phyloP scores from a whole-genome alignment of 37 sponge, comb jelly and placozoan species.

The Mnemiopsis leidyi region DNA sequence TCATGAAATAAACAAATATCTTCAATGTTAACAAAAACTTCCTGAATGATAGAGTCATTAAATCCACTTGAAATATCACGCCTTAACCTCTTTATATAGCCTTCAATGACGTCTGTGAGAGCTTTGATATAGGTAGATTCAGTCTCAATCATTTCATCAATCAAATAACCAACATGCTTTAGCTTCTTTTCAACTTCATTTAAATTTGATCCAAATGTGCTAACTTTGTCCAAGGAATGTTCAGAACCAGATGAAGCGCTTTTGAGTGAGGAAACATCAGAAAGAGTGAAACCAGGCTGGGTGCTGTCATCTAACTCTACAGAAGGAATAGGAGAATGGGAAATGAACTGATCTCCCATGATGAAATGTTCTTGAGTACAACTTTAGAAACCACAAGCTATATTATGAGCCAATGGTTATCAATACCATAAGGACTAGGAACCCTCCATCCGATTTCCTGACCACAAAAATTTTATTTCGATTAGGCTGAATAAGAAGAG shows the following conservation, averaged over 20 bases:
- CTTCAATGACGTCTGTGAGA: constrained; percentile 38
- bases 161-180: constrained; percentile 35
- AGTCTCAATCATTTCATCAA: constrained; percentile 27
- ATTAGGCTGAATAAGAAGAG: no score
- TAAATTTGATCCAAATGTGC: neutral
- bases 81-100: neutral
- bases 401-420: no score
- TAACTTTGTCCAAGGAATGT: neutral
- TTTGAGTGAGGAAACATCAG: constrained; percentile 53
- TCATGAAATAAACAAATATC: constrained; percentile 2
- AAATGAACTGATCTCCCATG: constrained; percentile 1
- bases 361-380: no score
- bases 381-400: no score
- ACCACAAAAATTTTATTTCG: no score
- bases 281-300: neutral
- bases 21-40: constrained; percentile 57
- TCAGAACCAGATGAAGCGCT: constrained; percentile 44
- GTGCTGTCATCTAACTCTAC: constrained; percentile 40
- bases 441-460: no score
- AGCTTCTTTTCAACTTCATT: constrained; percentile 15
- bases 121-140: constrained; percentile 30
- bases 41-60: neutral
- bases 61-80: constrained; percentile 31
- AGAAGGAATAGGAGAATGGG: constrained; percentile 56
- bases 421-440: no score